A percentile compares a stretch with the other conserved stretches of the same genome.
Evolutionary conservation across 2,888 invertebrate genomes (phyloP).

Genomic region (Leptinotarsa haldemani): DNA sequence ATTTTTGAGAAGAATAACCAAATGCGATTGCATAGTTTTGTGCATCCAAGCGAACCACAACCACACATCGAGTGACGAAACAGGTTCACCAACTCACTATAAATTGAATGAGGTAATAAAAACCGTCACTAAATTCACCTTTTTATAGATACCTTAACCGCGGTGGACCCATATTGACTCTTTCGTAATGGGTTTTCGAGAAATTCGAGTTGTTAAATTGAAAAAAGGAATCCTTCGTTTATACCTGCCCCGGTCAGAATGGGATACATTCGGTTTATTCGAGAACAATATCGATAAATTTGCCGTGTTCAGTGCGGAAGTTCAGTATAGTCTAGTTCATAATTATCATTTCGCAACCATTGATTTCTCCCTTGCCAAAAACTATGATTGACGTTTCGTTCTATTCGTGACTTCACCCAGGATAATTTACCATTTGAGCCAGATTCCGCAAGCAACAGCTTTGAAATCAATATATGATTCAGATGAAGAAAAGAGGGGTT

Average conservation of each 20-base stretch:
- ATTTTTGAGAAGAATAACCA: slow-evolving; percentile 61
- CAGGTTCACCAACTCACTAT: slow-evolving; percentile 52
- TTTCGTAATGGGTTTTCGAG: slow-evolving; percentile 41
- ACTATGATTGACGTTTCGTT: too few relatives aligned
- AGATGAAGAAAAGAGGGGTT: too few relatives aligned
- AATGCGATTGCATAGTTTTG: slow-evolving; percentile 55
- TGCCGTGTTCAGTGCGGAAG: background rate
- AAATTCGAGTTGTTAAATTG: slow-evolving; percentile 43
- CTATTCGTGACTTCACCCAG: too few relatives aligned
- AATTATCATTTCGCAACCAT: too few relatives aligned
- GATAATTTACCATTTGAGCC: too few relatives aligned
- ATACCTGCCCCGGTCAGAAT: slow-evolving; percentile 20
- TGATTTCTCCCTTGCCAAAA: too few relatives aligned
- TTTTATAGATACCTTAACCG: slow-evolving; percentile 47
- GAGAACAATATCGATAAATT: slow-evolving; percentile 18
- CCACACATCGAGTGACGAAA: slow-evolving; percentile 51
- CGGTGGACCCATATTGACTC: slow-evolving; percentile 40
- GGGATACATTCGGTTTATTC: background rate
- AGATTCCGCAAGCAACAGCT: too few relatives aligned
- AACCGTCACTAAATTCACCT: slow-evolving; percentile 46
- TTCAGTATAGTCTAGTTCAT: too few relatives aligned
- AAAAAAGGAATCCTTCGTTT: slow-evolving; percentile 25
- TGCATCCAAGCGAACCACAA: slow-evolving; percentile 43
- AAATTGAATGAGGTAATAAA: slow-evolving; percentile 53
- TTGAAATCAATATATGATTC: too few relatives aligned